A percentile compares a stretch with the other conserved stretches of the same genome.
These are phyloP conservation scores for Champsocephalus esox DNA, from an alignment of 2,797 vertebrate genomes.

Conservation along the genomic window DNA sequence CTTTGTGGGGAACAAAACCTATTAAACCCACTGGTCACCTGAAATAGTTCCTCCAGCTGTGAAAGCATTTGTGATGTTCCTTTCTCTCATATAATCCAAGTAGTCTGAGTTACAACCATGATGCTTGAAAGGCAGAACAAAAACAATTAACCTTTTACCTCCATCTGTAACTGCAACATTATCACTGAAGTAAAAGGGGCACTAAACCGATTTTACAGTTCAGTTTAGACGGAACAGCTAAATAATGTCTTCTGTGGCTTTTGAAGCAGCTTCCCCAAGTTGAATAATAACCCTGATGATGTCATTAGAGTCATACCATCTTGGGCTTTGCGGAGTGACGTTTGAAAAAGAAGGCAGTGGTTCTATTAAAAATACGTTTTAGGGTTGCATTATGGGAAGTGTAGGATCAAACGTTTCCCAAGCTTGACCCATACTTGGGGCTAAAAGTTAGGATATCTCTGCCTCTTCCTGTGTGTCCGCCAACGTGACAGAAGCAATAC, in stretches of 20 bases:
- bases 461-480: too few relatives aligned
- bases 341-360: neutral
- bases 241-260: neutral
- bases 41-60: neutral
- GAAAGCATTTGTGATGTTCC: neutral
- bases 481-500: neutral
- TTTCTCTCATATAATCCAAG: neutral
- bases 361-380: neutral
- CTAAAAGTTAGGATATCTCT: neutral
- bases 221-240: neutral
- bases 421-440: neutral
- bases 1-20: neutral
- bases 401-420: too few relatives aligned
- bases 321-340: neutral
- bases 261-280: neutral
- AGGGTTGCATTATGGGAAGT: slow-evolving; percentile 3
- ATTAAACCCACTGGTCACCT: neutral
- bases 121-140: neutral
- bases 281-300: slow-evolving; percentile 3
- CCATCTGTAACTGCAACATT: neutral
- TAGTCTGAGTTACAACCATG: neutral
- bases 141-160: neutral
- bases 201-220: neutral
- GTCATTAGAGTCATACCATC: neutral
- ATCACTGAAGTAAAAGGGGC: neutral